Base-by-base conservation (phyloP, 2,797 vertebrate genomes). In the Salmo trutta region DNA sequence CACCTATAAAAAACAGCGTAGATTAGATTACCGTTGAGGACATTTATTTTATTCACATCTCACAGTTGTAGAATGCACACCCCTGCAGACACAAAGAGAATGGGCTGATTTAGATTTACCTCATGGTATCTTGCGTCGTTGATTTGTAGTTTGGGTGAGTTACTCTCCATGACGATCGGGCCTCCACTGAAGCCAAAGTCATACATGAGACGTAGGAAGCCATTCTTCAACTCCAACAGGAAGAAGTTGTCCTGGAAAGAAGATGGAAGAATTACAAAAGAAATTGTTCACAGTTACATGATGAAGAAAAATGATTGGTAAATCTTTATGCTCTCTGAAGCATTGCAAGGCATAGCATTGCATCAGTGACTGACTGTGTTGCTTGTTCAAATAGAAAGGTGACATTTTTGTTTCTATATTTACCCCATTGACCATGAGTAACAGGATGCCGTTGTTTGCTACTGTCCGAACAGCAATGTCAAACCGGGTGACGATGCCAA, bases 91-190 rank as follows among this genome's bases (percentile, higher is more conserved):
- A 36, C 0, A 75, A 17, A 17, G 54, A 5, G 54, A 56, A 5
- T 56, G 54, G 54, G 16, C 17, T 56, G 56, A 59, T 59, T 59
- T 29, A 27, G 16, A 24, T 33, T 8, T 93, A 98, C 98, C 97
- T 99, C 98, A 14, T 99, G 98, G 85, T 98, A 98, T 91, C 95
- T 95, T 51, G 98, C 98, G 3, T 99, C 97, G 0, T 98, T 99
- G 85, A 99, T 97, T 84, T 93, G 94, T 64, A 97, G 95, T 86
- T 96, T 97, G 68, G 95, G 92, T 88, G 93, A 56, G 29, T 96
- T 95, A 77, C 94, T 95, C 77, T 99, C 96, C 1, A 98, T 92
- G 77, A 94, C 84, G 4, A 96, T 85, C 0, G 96, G 95, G 16
- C 97, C 97, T 0, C 72, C 89, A 80, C 84, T 94, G 88, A 98